Base-by-base conservation (phyloP, 2,797 vertebrate genomes). In the Potorous gilbertii region DNA sequence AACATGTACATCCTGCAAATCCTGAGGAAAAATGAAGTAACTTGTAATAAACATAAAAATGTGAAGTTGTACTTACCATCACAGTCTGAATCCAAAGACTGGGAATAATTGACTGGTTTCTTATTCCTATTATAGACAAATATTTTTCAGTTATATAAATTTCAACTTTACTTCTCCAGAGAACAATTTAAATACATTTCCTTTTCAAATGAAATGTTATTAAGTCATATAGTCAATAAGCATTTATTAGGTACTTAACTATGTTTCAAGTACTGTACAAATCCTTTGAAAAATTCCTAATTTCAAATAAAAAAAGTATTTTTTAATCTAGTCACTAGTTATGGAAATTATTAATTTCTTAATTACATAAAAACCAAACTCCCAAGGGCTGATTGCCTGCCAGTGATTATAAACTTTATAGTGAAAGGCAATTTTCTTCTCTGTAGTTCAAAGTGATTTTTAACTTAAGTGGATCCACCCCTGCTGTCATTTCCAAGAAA, bases 71-170 rank as follows among this genome's bases (percentile, higher is more conserved):
- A 97, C 98, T 97, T 97, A 99, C 99, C 98, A 34, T 99, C 99
- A 54, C 99, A 99, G 90, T 99, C 98, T 28, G 98, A 98, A 95
- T 99, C 98, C 24, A 98, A 98, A 97, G 98, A 97, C 90, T 99
- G 99, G 92, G 98, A 98, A 97, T 99, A 99, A 98, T 99, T 99
- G 40, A 99, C 98, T 91, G 94, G 55, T 95, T 99, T 99, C 94
- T 98, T 99, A 96, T 97, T 99, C 98, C 99, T 99, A 98, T 13
- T 13, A 93, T 0, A n/a, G 95, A 96, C 66, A 95, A 0, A 95
- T 11, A 46, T 1, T 92, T 96, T 94, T 95, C 94, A 56, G 93
- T 94, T 96, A 95, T 5, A 93, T 54, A 95, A 40, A 92, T 31
- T 0, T 46, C 55, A 92, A 93, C 56, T 92, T 56, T 90, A 54